Base-by-base conservation (phyloP, 2,888 invertebrate genomes). In the Mactromeris polynyma region DNA sequence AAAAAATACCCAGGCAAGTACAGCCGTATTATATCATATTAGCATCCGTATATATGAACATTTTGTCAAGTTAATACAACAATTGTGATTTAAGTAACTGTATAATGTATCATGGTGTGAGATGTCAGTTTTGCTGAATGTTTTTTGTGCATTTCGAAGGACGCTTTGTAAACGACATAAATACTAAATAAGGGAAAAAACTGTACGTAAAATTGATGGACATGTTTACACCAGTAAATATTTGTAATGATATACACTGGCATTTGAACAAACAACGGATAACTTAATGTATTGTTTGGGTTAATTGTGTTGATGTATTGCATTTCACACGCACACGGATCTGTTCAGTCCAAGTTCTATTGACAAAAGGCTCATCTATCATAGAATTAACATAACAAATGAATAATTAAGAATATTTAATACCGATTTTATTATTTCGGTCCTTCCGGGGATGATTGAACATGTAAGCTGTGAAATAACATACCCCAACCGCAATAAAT, bases 381-480 rank as follows among this genome's bases (percentile, higher is more conserved):
- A 73, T 26, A 19, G 2, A 14, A 73, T 73, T 73, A 19, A 73
- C 73, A 73, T 73, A 36, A 73, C 73, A 73, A 73, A 73, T 73
- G 73, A 73, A 73, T 73, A 73, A 73, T 73, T 33, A 73, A 73
- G 73, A 33, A 73, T 73, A 73, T 73, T 73, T 73, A 73, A 73
- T 73, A 36, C 36, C 73, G 31, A 36, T 33, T 73, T 73, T 36
- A 73, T 73, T 73, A 73, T 73, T 73, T 73, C 19, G 33, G 33
- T 73, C 73, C 73, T 3, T 33, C 36, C 4, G 11, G 31, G 14
- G 73, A 73, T 36, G 73, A 73, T 36, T 33, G 73, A 36, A 36
- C 73, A 33, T 21, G 3, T 73, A 73, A 36, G 11, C 31, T 36
- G 14, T 73, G 73, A 73, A 73, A 73, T 36, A 21, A 19, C 36